Evolutionary conservation across 1,140 invertebrate species (phyloP), one percentile per base, ranked within the genome.

Genomic region (Diprion similis): DNA sequence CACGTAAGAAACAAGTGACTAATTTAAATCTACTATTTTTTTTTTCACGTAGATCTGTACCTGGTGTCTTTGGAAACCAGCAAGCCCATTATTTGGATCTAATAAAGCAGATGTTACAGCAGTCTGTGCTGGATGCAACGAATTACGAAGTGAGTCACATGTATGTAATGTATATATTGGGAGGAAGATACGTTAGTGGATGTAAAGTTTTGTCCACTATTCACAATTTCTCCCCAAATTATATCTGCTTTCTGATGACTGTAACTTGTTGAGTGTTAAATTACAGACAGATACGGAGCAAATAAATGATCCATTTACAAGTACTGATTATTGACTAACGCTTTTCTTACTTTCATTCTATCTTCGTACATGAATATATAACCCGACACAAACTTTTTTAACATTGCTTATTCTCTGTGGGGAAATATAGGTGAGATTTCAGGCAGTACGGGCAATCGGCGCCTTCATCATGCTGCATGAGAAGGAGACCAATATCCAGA

Each of bases 21-120:
- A 6, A 69, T 71, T 73, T 76, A 24, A 24, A 71, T 74, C n/a
- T 71, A 77, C 17, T 47, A 18, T 73, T 65, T 73, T 47, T 75
- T 75, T 79, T 69, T 78, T 75, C 78, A 79, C 86, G 68, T 83
- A 96, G 95, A 75, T 94, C 95, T 82, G 96, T 99, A 18, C 98
- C 98, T 73, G 95, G 96, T 64, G 94, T 99, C 46, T 99, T 99
- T 92, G 98, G 98, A 37, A 98, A 97, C 84, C 95, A 98, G 84
- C 97, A 99, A 87, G 90, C 91, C 71, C 94, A 96, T 82, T 97
- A 99, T 85, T 86, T 99, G 47, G 92, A 96, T 83, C 91, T 98
- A 8, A 99, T 99, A 75, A 98, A 98, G 84, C 94, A 97, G 86
- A 98, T 99, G 97, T 88, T 99, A 71, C 89, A 93, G 47, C 93